These are phyloP conservation scores for Camponotus vicinus DNA, from an alignment of 1,140 invertebrate genomes.

Conservation along the genomic window DNA sequence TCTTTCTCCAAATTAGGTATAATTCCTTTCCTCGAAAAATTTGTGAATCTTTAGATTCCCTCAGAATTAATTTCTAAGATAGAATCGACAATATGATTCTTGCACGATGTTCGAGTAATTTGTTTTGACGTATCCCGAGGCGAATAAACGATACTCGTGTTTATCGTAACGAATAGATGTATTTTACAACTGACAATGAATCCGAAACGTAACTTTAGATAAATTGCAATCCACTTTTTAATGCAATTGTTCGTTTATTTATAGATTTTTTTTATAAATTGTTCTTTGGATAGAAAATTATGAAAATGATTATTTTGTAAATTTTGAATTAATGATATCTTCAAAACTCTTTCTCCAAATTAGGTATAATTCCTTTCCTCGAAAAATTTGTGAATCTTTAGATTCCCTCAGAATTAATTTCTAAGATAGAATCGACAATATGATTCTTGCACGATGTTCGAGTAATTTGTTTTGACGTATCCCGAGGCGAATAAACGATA, in stretches of 20 bases:
- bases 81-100: neutral
- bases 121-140: neutral
- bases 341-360: neutral
- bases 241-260: neutral
- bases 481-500: slow-evolving; percentile 3
- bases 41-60: too few relatives aligned
- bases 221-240: neutral
- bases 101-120: neutral
- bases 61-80: neutral
- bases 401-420: neutral
- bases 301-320: neutral
- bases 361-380: neutral
- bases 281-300: neutral
- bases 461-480: neutral
- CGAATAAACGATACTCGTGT: slow-evolving; percentile 10
- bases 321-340: neutral
- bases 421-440: neutral
- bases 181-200: slow-evolving; percentile 28
- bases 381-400: too few relatives aligned
- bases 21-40: neutral
- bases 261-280: neutral
- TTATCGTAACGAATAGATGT: neutral
- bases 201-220: neutral
- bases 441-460: neutral
- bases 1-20: neutral